A percentile compares a stretch with the other conserved stretches of the same genome.
Conservation (phyloP, 2,113 vertebrate species). For the Vulpes ferrilata region DNA sequence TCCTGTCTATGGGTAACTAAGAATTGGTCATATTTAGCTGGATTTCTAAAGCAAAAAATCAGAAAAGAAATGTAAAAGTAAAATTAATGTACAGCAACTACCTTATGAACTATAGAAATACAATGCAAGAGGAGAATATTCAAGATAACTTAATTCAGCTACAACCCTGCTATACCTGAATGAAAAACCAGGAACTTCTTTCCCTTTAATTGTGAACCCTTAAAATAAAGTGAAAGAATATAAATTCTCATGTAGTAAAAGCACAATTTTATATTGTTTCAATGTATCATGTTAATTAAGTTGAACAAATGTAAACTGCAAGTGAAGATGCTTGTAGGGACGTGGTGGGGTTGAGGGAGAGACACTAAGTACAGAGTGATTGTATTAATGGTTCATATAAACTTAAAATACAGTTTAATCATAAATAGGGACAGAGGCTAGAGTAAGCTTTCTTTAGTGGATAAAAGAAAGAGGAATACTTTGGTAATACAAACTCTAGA, state of each 20-base stretch:
- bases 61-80: background rate
- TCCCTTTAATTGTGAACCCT: background rate
- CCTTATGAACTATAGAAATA: background rate
- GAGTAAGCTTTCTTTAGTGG: background rate
- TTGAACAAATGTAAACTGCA: background rate
- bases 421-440: background rate
- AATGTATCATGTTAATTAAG: background rate
- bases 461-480: slow-evolving; percentile 21
- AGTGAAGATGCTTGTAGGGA: background rate
- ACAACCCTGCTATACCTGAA: background rate
- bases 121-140: background rate
- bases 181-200: background rate
- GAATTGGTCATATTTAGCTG: background rate
- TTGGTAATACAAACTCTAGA: background rate
- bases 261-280: background rate
- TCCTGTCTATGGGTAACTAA: background rate
- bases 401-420: background rate
- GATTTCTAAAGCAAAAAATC: background rate
- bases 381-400: background rate
- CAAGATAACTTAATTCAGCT: background rate
- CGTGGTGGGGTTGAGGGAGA: background rate
- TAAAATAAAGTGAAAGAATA: background rate
- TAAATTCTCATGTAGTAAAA: background rate
- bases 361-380: background rate
- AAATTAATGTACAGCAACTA: background rate